Percentiles rank a stretch among this genome's conserved stretches.
Evolutionary conservation across 2,797 vertebrate species (phyloP).

Genomic region (Rhinogobio ventralis): DNA sequence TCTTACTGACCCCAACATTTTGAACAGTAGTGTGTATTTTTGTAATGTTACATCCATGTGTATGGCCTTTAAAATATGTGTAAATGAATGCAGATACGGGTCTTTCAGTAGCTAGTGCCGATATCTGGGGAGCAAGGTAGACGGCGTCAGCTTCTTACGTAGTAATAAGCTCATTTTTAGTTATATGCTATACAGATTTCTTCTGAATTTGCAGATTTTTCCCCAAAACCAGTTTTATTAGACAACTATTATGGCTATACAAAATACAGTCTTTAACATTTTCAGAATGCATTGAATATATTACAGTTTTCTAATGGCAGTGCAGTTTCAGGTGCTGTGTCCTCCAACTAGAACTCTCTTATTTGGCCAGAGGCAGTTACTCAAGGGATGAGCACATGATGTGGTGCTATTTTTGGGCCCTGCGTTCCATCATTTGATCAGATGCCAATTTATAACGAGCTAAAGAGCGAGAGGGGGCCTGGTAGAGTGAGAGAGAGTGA

Average conservation of each 20-base stretch:
- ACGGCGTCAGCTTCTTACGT: neutral
- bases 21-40: neutral
- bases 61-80: neutral
- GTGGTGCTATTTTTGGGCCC: conserved; percentile 73
- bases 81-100: neutral
- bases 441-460: conserved; percentile 72
- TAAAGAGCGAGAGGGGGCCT: conserved; percentile 21
- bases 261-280: neutral
- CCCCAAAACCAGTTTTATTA: neutral
- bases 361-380: conserved; percentile 57
- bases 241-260: neutral
- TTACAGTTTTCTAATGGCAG: neutral
- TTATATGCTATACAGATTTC: neutral
- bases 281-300: neutral
- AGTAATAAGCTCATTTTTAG: neutral
- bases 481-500: neutral
- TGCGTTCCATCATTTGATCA: conserved; percentile 71
- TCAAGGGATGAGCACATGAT: conserved; percentile 72
- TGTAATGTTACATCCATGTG: neutral
- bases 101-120: neutral
- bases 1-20: neutral
- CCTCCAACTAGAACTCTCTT: conserved; percentile 50
- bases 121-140: neutral
- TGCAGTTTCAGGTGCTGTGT: conserved; percentile 51
- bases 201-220: neutral